Conservation (phyloP, 1,140 invertebrate genomes). For the Drosophila kanapiae region DNA sequence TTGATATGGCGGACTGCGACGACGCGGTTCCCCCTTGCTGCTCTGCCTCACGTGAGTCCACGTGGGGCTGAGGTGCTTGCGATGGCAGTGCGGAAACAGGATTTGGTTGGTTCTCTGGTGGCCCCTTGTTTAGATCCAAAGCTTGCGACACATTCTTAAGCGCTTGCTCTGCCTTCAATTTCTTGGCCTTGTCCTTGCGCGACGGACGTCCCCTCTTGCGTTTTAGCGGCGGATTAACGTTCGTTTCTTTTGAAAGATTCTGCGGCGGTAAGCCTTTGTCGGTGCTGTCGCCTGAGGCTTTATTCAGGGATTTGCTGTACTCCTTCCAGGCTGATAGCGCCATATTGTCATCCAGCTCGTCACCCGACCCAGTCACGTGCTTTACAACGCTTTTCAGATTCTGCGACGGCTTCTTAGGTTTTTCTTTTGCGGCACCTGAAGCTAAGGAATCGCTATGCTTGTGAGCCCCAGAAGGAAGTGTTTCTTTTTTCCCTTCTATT, state of each 20-base stretch:
- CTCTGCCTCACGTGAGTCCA: background rate
- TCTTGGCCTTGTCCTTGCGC: background rate
- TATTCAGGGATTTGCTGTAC: background rate
- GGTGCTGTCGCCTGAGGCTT: no score
- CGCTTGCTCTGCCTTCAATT: background rate
- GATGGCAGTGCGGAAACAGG: background rate
- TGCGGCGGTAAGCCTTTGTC: no score
- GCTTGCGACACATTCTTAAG: background rate
- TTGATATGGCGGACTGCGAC: background rate
- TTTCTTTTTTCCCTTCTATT: background rate
- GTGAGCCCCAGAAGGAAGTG: no score
- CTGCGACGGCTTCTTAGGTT: background rate
- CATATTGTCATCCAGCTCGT: slow-evolving; percentile 4
- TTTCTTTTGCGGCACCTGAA: background rate
- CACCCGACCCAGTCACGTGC: background rate
- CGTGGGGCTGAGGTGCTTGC: background rate
- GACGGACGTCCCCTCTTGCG: slow-evolving; percentile 29
- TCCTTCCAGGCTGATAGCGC: background rate
- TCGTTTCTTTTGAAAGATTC: background rate
- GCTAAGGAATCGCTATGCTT: background rate
- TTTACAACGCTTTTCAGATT: background rate
- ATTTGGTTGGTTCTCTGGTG: background rate
- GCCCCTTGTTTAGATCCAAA: no score
- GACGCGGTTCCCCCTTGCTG: background rate
- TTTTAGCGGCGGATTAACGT: background rate